Percentiles rank a stretch among this genome's conserved stretches.
Evolutionary conservation across 2,113 vertebrate genomes (phyloP).

Genomic region (Labeo catla): DNA sequence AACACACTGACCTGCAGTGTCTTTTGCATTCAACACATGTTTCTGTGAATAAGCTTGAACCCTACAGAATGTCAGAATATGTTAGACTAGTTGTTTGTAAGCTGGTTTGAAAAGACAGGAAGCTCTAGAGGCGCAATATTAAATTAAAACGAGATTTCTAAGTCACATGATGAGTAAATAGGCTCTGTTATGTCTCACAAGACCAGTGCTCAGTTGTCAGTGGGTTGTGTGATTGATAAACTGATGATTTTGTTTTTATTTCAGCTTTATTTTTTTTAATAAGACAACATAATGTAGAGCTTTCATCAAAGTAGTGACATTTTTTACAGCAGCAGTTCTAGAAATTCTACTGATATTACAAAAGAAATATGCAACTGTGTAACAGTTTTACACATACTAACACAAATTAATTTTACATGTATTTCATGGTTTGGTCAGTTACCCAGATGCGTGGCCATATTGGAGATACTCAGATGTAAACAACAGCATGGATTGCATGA

Average conservation of each 20-base stretch:
- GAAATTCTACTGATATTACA: not conserved
- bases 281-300: not conserved
- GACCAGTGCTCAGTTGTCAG: not conserved
- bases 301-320: not conserved
- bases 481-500: too few relatives aligned
- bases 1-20: not conserved
- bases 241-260: not conserved
- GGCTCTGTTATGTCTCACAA: conserved; percentile 11
- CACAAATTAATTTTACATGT: not conserved
- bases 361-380: not conserved
- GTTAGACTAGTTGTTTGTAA: not conserved
- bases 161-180: conserved; percentile 19
- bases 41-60: not conserved
- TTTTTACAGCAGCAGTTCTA: not conserved
- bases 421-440: not conserved
- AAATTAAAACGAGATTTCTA: not conserved
- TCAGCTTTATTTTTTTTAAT: not conserved
- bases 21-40: not conserved
- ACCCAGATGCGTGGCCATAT: too few relatives aligned
- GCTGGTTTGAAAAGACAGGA: not conserved
- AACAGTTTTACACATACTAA: not conserved
- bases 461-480: too few relatives aligned
- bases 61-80: not conserved
- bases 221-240: not conserved
- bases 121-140: not conserved